These are phyloP conservation scores for Amblyopsis rosae DNA, from an alignment of 2,113 vertebrate species.

Conservation along the genomic window DNA sequence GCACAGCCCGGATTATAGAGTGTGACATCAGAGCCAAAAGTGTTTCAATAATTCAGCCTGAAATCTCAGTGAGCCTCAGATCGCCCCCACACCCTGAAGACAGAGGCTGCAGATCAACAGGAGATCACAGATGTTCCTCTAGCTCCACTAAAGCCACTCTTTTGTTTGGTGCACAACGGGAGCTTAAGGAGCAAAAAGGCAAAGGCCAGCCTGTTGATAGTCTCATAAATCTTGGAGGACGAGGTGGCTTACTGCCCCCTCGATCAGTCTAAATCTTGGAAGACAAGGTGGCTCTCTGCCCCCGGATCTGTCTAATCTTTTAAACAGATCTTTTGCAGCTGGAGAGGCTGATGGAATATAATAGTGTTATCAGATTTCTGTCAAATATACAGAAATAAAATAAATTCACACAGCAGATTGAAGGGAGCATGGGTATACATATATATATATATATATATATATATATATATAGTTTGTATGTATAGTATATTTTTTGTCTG, in stretches of 20 bases:
- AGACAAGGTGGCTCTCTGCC: background rate
- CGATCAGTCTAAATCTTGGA: slow-evolving; percentile 29
- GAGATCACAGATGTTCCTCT: slow-evolving; percentile 17
- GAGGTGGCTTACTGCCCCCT: background rate
- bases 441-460: slow-evolving; percentile 15
- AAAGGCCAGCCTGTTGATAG: slow-evolving; percentile 20
- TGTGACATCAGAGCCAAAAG: slow-evolving; percentile 9
- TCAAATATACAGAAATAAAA: background rate
- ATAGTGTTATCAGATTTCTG: background rate
- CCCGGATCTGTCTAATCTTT: slow-evolving; percentile 32
- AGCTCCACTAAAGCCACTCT: slow-evolving; percentile 1
- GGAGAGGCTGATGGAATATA: slow-evolving; percentile 6
- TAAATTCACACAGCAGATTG: background rate
- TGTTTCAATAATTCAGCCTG: slow-evolving; percentile 16
- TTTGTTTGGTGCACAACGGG: slow-evolving; percentile 1
- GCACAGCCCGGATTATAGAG: slow-evolving; percentile 12
- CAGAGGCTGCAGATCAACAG: slow-evolving; percentile 1
- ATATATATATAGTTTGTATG: background rate
- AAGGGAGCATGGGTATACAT: slow-evolving; percentile 9
- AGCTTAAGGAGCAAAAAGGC: slow-evolving; percentile 9
- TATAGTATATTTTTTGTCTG: too few species aligned
- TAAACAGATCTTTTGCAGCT: slow-evolving; percentile 10
- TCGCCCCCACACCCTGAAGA: background rate
- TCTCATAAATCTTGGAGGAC: slow-evolving; percentile 30
- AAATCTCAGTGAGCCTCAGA: slow-evolving; percentile 5